Percentiles rank a stretch among this genome's conserved stretches.
phyloP scores from a whole-genome alignment of 2,113 vertebrate species.

The Mobula hypostoma region DNA sequence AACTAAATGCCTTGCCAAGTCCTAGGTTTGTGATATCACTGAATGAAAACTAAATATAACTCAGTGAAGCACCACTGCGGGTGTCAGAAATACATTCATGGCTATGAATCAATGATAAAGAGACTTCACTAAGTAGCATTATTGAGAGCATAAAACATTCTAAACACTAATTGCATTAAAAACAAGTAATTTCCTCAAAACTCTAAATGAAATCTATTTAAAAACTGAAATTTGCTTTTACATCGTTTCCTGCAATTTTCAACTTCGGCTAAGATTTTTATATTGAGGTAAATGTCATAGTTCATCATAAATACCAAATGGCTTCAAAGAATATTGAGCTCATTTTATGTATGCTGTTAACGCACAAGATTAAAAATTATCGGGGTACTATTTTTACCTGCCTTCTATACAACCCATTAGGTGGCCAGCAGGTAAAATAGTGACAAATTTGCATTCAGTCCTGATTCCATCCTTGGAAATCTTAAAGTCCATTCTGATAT shows the following conservation, averaged over 20 bases:
- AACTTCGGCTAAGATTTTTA: background rate
- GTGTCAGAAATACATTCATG: constrained; percentile 13
- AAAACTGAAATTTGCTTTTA: background rate
- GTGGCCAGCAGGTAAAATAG: too few species aligned
- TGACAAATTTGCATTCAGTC: background rate
- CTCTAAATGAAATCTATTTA: background rate
- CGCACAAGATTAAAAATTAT: background rate
- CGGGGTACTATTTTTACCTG: too few species aligned
- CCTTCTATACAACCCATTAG: too few species aligned
- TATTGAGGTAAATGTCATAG: background rate
- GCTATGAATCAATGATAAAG: constrained; percentile 4
- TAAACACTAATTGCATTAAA: background rate
- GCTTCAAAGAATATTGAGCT: too few species aligned
- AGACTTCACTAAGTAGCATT: constrained; percentile 2
- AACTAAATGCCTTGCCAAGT: background rate
- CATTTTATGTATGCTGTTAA: too few species aligned
- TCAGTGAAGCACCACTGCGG: background rate
- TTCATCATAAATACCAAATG: too few species aligned
- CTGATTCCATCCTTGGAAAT: background rate
- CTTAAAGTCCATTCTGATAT: background rate
- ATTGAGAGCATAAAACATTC: background rate
- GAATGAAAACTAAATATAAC: background rate
- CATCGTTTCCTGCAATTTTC: background rate
- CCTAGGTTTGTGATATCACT: background rate
- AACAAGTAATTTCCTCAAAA: background rate